phyloP scores from a whole-genome alignment of 2,797 vertebrate species.

The Eulemur coronatus region DNA sequence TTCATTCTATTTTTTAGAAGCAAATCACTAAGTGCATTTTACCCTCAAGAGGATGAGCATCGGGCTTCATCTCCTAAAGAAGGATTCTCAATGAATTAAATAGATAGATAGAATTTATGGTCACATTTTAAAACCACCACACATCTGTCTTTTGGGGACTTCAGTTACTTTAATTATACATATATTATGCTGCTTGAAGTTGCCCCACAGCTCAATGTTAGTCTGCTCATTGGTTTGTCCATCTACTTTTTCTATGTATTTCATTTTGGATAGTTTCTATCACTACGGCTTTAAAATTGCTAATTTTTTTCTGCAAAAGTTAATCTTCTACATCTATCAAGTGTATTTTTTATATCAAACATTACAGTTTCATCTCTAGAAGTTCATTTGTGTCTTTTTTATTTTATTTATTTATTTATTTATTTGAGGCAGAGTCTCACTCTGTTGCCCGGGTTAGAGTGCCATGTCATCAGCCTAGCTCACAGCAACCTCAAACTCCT shows the following conservation, averaged over 20 bases:
- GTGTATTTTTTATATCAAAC: too few species aligned
- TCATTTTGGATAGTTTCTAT: neutral
- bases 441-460: too few species aligned
- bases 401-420: too few species aligned
- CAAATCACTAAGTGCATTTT: neutral
- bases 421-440: too few species aligned
- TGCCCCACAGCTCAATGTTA: neutral
- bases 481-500: too few species aligned
- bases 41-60: neutral
- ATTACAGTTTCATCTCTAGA: neutral
- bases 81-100: neutral
- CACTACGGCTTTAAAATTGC: neutral
- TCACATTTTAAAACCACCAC: neutral
- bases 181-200: neutral
- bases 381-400: neutral
- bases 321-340: neutral
- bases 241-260: neutral
- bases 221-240: neutral
- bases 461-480: too few species aligned
- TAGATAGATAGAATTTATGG: neutral
- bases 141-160: neutral
- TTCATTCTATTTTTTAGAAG: neutral
- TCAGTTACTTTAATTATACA: neutral
- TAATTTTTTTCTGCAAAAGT: neutral
- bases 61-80: neutral